phyloP scores from a whole-genome alignment of 2,797 vertebrate species.

The Gymnothorax javanicus region DNA sequence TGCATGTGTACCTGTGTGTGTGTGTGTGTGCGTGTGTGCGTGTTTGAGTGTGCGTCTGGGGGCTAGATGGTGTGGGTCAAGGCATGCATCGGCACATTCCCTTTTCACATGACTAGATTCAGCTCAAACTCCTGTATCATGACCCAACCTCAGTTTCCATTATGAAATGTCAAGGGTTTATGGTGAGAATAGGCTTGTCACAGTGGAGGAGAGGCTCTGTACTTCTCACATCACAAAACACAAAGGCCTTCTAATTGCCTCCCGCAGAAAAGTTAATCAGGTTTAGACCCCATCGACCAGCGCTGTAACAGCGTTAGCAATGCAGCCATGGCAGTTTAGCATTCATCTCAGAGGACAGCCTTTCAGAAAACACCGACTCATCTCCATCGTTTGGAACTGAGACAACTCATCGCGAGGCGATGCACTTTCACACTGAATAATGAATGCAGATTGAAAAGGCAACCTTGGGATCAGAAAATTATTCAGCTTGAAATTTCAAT shows the following conservation, averaged over 20 bases:
- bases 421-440: constrained; percentile 71
- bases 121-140: not conserved
- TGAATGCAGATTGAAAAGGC: constrained; percentile 68
- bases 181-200: not conserved
- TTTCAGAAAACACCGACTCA: not conserved
- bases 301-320: not conserved
- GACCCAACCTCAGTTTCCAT: not conserved
- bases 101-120: not conserved
- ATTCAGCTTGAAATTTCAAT: constrained; percentile 68
- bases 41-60: too few species aligned
- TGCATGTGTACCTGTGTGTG: too few species aligned
- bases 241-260: not conserved
- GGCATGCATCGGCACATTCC: not conserved
- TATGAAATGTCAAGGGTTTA: not conserved
- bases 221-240: not conserved
- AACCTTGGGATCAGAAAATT: constrained; percentile 68
- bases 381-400: constrained; percentile 37
- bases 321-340: not conserved
- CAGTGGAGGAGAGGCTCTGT: not conserved
- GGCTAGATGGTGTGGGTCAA: not conserved
- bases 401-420: constrained; percentile 60
- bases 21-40: too few species aligned
- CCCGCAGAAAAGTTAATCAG: not conserved
- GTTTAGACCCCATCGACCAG: not conserved
- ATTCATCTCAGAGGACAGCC: not conserved